Base-by-base conservation (phyloP, 2,888 invertebrate genomes). In the Mesochorus sp. region DNA sequence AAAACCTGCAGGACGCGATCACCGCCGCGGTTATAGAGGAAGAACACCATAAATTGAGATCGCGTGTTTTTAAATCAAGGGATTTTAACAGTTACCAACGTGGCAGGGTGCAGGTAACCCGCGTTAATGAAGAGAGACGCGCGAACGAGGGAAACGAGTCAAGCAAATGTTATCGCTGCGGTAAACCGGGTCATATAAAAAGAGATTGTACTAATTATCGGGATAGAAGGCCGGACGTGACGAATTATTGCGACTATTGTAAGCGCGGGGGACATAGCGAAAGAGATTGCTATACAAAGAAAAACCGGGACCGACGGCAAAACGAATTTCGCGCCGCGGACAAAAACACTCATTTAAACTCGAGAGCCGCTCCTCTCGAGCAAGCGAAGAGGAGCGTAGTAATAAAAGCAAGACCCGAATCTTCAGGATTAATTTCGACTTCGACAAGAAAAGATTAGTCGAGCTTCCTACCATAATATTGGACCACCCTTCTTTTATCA, bases 221-320 rank as follows among this genome's bases (percentile, higher is more conserved):
- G n/a, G n/a, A n/a, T n/a, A n/a, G n/a, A n/a, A n/a, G n/a, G n/a
- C n/a, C n/a, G n/a, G n/a, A n/a, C n/a, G n/a, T n/a, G n/a, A n/a
- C n/a, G n/a, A n/a, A n/a, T n/a, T n/a, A 19, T 21, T 62, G 62
- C 28, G 17, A 1, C 17, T 62, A 62, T 62, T 62, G 62, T 26
- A 19, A 4, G 6, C 4, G 14, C 1, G 31, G 17, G 8, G n/a
- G 26, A 2, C 62, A 62, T 10, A 21, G 19, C 0, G 62, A 62
- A 17, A 12, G 6, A 10, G 28, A 10, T n/a, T 62, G 62, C 26
- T 62, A n/a, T 34, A 1, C 34, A 12, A 62, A 62, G 21, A 31
- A 28, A 26, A 51, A n/a, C 14, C 62, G 47, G 47, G n/a, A 31
- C 17, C 1, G 17, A 10, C 28, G 3, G 8, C 28, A 17, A 47